Conservation (phyloP, 1,140 invertebrate species). For the Rhagoletis zephyria region DNA sequence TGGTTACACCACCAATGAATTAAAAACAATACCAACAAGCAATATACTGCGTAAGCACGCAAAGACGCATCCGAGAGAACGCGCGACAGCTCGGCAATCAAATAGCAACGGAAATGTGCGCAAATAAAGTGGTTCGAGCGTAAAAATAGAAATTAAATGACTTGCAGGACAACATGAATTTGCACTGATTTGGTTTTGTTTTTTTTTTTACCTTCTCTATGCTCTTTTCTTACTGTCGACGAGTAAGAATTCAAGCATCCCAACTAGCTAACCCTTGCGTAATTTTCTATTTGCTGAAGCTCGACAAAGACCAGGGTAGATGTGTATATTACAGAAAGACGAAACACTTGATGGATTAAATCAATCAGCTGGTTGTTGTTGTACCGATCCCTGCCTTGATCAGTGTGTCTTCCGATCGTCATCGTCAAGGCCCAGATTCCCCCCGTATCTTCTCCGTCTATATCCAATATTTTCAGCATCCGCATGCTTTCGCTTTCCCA, state of each 20-base stretch:
- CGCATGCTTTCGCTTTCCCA: no score
- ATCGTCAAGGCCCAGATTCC: no score
- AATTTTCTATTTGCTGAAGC: neutral
- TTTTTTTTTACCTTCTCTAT: neutral
- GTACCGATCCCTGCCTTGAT: no score
- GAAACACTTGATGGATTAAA: no score
- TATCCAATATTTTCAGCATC: no score
- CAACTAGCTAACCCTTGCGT: neutral
- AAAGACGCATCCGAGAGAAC: neutral
- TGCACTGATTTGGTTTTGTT: slow-evolving; percentile 11
- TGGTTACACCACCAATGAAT: neutral
- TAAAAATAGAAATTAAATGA: slow-evolving; percentile 52
- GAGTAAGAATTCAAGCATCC: neutral
- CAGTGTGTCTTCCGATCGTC: no score
- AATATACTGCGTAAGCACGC: neutral
- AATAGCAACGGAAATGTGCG: slow-evolving; percentile 28
- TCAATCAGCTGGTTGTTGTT: no score
- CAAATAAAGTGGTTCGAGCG: slow-evolving; percentile 43
- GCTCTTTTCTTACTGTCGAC: neutral
- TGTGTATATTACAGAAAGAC: no score
- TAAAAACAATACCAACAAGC: neutral
- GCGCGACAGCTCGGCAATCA: neutral
- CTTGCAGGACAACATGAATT: neutral
- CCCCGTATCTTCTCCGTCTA: no score
- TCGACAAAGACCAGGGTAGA: neutral